Evolutionary conservation across 2,888 invertebrate species (phyloP).

Genomic region (Nycteola revayana): DNA sequence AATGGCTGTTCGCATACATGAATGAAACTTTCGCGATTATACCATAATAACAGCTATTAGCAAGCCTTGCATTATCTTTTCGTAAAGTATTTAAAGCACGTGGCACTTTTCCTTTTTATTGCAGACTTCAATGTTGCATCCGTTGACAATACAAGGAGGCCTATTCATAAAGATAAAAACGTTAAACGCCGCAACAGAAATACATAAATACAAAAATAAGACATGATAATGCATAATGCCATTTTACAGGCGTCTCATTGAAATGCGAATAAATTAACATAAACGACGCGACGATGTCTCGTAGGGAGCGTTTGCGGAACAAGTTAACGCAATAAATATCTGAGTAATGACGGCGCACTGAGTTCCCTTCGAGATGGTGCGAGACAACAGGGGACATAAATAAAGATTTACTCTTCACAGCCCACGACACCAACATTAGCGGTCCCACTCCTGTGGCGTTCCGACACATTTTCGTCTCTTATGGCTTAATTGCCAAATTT

Average conservation of each 20-base stretch:
- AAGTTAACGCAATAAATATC: constrained; percentile 60
- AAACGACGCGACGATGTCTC: constrained; percentile 54
- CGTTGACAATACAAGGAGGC: constrained; percentile 5
- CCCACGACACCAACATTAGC: constrained; percentile 11
- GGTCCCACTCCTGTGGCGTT: constrained; percentile 10
- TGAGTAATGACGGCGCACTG: constrained; percentile 50
- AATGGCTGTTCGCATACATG: not conserved
- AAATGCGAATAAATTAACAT: constrained; percentile 76
- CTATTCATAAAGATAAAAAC: constrained; percentile 33
- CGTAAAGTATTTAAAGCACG: constrained; percentile 3
- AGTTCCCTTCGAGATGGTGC: constrained; percentile 45
- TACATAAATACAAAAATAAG: constrained; percentile 51
- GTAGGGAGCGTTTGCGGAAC: constrained; percentile 46
- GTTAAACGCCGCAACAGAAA: constrained; percentile 31
- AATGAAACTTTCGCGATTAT: constrained; percentile 4
- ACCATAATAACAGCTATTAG: not conserved
- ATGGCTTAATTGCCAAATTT: constrained; percentile 17
- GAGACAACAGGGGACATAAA: constrained; percentile 41
- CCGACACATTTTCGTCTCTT: constrained; percentile 15
- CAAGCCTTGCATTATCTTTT: constrained; percentile 4
- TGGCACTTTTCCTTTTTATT: constrained; percentile 3
- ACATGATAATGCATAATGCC: constrained; percentile 61
- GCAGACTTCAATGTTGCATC: not conserved
- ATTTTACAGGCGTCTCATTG: constrained; percentile 64
- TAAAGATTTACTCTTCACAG: constrained; percentile 52